phyloP scores from a whole-genome alignment of 2,888 invertebrate genomes.

The Drosophila fungiperda region DNA sequence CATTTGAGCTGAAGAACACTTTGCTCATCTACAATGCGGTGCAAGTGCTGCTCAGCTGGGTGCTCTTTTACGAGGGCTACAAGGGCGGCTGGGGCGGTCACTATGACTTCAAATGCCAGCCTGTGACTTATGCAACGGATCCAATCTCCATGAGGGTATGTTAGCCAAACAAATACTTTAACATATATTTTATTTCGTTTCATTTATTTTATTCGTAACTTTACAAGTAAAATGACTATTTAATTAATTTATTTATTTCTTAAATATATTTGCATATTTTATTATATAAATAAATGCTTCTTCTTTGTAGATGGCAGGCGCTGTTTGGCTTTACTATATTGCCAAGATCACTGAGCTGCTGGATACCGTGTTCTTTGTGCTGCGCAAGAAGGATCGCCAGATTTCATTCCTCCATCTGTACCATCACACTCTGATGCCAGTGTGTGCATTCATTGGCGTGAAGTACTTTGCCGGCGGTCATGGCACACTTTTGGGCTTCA shows the following conservation, averaged over 20 bases:
- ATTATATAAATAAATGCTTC: not conserved
- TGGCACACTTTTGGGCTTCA: slow-evolving; percentile 93
- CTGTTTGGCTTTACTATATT: slow-evolving; percentile 85
- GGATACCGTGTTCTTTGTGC: slow-evolving; percentile 90
- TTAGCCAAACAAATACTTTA: not conserved
- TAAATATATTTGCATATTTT: not conserved
- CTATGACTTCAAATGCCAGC: slow-evolving; percentile 90
- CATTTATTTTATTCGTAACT: not conserved
- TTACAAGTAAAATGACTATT: too few relatives aligned
- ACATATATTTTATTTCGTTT: not conserved
- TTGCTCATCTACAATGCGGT: slow-evolving; percentile 94
- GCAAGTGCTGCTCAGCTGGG: slow-evolving; percentile 93
- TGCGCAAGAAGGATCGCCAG: slow-evolving; percentile 93
- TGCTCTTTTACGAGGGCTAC: slow-evolving; percentile 90
- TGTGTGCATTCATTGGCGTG: slow-evolving; percentile 88
- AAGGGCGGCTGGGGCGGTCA: slow-evolving; percentile 87
- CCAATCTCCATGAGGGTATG: slow-evolving; percentile 87
- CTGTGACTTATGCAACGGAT: slow-evolving; percentile 88
- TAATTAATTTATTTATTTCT: not conserved
- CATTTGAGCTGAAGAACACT: slow-evolving; percentile 92
- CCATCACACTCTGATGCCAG: slow-evolving; percentile 92
- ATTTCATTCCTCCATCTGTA: slow-evolving; percentile 94
- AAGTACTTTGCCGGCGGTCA: slow-evolving; percentile 93
- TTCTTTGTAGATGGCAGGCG: slow-evolving; percentile 84
- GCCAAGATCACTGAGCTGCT: slow-evolving; percentile 85